Percentiles rank a stretch among this genome's conserved stretches.
phyloP scores from a whole-genome alignment of 2,113 vertebrate species.

The Chiloscyllium plagiosum region DNA sequence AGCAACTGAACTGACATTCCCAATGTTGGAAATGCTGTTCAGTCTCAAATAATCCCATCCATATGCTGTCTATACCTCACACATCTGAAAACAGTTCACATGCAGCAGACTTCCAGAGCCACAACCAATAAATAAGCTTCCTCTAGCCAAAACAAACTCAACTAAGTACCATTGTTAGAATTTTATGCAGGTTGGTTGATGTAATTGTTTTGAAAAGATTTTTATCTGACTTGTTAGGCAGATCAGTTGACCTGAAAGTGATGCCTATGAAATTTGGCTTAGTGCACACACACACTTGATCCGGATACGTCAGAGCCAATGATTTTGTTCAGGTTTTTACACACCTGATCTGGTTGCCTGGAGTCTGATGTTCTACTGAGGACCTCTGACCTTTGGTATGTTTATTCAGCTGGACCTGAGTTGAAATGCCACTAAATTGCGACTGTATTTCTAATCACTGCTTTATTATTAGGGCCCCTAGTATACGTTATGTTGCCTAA shows the following conservation, averaged over 20 bases:
- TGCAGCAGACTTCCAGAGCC: background rate
- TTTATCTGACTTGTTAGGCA: background rate
- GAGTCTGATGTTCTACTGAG: background rate
- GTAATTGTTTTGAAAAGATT: background rate
- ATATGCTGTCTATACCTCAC: background rate
- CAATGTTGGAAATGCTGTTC: background rate
- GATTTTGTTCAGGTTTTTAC: background rate
- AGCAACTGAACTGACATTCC: background rate
- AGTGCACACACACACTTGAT: background rate
- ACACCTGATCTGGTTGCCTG: background rate
- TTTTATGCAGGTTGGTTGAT: background rate
- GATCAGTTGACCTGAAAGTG: background rate
- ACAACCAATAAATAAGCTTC: background rate
- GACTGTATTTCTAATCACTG: background rate
- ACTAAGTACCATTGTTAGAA: background rate
- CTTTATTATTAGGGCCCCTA: background rate
- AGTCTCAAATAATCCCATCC: background rate
- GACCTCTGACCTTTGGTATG: background rate
- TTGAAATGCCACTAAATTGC: background rate
- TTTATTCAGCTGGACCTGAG: background rate
- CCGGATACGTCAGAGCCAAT: background rate
- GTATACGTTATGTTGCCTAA: background rate
- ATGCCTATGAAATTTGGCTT: background rate
- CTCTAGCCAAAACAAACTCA: background rate
- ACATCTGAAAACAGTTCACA: background rate